These are phyloP conservation scores for Xylocopa sonorina DNA, from an alignment of 1,140 invertebrate species.

Conservation along the genomic window DNA sequence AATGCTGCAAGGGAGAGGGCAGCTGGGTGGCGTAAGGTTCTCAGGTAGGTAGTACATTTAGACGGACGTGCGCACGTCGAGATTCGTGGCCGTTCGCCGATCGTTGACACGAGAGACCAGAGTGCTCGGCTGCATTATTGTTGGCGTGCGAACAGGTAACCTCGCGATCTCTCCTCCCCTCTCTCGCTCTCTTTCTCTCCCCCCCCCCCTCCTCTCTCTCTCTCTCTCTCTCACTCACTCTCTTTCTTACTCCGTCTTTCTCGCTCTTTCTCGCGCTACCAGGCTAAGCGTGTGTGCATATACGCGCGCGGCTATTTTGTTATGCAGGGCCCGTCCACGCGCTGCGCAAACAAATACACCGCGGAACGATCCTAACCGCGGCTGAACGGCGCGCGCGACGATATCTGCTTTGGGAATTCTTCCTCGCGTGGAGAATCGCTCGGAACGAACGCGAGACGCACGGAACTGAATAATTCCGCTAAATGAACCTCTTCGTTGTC, in stretches of 20 bases:
- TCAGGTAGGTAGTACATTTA: conserved; percentile 72
- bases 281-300: too few relatives aligned
- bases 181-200: too few relatives aligned
- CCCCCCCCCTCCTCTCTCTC: too few relatives aligned
- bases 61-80: conserved; percentile 67
- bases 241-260: too few relatives aligned
- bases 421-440: not conserved
- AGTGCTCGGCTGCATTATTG: conserved; percentile 68
- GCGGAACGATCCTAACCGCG: conserved; percentile 55
- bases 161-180: conserved; percentile 67
- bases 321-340: conserved; percentile 61
- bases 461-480: not conserved
- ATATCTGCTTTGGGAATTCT: conserved; percentile 25
- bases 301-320: conserved; percentile 57
- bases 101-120: conserved; percentile 69
- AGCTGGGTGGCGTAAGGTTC: conserved; percentile 65
- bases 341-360: conserved; percentile 65
- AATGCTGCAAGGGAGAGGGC: conserved; percentile 58
- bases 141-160: conserved; percentile 70
- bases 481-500: too few relatives aligned
- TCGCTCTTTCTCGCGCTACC: conserved; percentile 60
- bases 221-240: too few relatives aligned
- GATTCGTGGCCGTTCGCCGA: conserved; percentile 71
- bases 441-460: not conserved
- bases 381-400: not conserved